phyloP scores from a whole-genome alignment of 2,113 vertebrate species.

The Rhabdomys dilectus region DNA sequence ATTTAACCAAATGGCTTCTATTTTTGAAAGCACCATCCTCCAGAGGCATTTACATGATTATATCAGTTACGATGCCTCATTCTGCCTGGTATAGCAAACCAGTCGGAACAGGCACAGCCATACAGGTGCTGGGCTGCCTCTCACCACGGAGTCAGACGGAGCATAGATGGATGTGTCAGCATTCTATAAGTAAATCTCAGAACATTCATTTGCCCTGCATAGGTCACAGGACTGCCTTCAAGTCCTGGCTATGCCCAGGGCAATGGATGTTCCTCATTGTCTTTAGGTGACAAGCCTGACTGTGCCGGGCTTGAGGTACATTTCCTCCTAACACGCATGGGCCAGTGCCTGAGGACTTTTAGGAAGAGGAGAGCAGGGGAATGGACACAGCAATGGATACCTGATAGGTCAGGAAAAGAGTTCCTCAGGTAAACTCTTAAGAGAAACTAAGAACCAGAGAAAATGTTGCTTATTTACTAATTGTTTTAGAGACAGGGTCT shows the following conservation, averaged over 20 bases:
- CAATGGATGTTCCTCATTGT: background rate
- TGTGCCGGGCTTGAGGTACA: too few relatives aligned
- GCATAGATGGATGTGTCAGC: background rate
- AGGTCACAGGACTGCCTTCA: background rate
- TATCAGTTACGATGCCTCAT: background rate
- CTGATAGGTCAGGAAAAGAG: background rate
- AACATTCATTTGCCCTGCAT: background rate
- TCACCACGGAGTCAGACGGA: background rate
- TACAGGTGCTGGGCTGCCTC: background rate
- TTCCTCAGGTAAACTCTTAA: background rate
- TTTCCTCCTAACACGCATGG: too few relatives aligned
- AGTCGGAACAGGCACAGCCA: background rate
- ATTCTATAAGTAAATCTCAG: background rate
- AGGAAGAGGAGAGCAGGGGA: background rate
- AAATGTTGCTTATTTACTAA: background rate
- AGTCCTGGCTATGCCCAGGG: background rate
- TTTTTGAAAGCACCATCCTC: background rate
- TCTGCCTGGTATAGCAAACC: background rate
- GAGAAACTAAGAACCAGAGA: background rate
- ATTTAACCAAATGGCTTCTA: background rate
- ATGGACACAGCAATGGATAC: too few relatives aligned
- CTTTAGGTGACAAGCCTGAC: background rate
- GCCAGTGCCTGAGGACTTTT: too few relatives aligned
- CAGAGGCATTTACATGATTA: background rate
- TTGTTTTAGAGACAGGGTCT: background rate